Percentiles rank a stretch among this genome's conserved stretches.
Evolutionary conservation across 2,113 vertebrate species (phyloP).

Genomic region (Pelecanoides urinatrix): DNA sequence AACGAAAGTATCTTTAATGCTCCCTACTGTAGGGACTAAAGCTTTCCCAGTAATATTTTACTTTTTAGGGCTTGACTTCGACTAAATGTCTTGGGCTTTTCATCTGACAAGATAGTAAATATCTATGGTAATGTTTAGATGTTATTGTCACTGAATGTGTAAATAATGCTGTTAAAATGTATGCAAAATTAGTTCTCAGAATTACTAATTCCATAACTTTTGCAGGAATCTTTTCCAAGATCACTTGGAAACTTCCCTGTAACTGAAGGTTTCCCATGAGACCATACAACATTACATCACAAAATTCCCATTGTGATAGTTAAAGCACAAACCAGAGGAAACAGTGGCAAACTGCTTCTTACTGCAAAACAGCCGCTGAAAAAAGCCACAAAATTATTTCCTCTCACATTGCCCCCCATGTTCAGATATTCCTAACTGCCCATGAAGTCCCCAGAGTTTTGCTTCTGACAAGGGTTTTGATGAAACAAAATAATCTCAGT

Average conservation of each 20-base stretch:
- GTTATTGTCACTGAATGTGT: neutral
- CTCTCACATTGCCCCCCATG: accelerated
- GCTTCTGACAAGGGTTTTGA: neutral
- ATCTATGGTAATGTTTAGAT: neutral
- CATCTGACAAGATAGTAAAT: neutral
- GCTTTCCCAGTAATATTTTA: neutral
- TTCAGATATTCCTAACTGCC: neutral
- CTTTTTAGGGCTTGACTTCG: neutral
- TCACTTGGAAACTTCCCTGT: neutral
- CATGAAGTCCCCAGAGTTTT: neutral
- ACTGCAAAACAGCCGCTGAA: neutral
- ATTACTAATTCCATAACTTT: neutral
- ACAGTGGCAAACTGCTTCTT: neutral
- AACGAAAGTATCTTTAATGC: neutral
- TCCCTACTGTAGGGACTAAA: neutral
- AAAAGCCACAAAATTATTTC: neutral
- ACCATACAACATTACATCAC: accelerated
- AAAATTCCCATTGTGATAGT: neutral
- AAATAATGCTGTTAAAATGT: neutral
- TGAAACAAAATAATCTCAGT: neutral
- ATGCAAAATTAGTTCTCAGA: neutral
- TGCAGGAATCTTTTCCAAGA: neutral
- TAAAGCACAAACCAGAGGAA: neutral
- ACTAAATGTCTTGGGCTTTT: neutral
- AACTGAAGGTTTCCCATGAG: neutral